Evolutionary conservation across 2,888 invertebrate genomes (phyloP).

Genomic region (Phaedon cochleariae): DNA sequence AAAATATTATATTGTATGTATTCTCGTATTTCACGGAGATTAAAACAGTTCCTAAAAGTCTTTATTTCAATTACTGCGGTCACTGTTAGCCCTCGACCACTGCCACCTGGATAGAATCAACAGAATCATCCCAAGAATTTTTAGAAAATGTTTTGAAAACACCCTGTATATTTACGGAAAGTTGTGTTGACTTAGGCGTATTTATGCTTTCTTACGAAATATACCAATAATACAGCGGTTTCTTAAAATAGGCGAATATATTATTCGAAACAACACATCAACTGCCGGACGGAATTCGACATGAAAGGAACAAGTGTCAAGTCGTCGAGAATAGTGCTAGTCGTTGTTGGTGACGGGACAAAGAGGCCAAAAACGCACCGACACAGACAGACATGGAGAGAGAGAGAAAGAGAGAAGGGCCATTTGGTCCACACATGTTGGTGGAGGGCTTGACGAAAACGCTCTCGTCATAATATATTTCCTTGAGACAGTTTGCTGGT

Average conservation of each 20-base stretch:
- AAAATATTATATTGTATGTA: no score
- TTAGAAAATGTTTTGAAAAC: no score
- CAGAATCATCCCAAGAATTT: no score
- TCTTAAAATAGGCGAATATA: conserved; percentile 35
- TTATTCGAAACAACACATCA: conserved; percentile 35
- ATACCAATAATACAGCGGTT: neutral
- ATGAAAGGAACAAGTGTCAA: conserved; percentile 38
- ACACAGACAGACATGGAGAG: conserved; percentile 21
- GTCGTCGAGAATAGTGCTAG: conserved; percentile 23
- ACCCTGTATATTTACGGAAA: no score
- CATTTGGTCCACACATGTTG: conserved; percentile 50
- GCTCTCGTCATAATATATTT: conserved; percentile 39
- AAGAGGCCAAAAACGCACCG: conserved; percentile 13
- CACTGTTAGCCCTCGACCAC: no score
- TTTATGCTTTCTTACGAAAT: no score
- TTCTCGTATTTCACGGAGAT: no score
- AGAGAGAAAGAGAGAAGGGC: conserved; percentile 30
- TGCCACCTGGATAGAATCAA: no score
- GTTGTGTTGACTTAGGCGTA: neutral
- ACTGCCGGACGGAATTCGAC: conserved; percentile 25
- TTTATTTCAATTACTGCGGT: no score
- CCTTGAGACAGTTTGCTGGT: conserved; percentile 38
- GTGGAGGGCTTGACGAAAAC: conserved; percentile 29
- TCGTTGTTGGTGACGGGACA: conserved; percentile 27
- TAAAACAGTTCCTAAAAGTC: no score